A percentile compares a stretch with the other conserved stretches of the same genome.
Evolutionary conservation across 2,113 vertebrate genomes (phyloP).

Genomic region (Eretmochelys imbricata): DNA sequence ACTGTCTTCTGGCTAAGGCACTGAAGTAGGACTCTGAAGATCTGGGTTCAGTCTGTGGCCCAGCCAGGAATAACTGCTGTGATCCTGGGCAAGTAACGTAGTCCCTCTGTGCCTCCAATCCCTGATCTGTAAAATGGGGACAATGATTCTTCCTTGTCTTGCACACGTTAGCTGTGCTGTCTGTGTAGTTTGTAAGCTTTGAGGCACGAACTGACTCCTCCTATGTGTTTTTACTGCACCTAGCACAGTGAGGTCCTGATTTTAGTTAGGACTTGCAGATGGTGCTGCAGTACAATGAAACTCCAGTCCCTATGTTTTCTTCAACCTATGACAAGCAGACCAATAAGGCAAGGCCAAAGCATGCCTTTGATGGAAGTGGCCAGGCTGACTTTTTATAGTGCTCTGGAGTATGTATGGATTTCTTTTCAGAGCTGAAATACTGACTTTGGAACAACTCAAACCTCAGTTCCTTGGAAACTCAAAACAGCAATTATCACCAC

Average conservation of each 20-base stretch:
- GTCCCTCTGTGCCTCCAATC: background rate
- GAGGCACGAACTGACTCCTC: background rate
- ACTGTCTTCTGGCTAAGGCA: background rate
- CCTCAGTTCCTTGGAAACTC: background rate
- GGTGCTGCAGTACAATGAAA: background rate
- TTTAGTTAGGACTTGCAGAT: background rate
- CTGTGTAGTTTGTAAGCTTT: background rate
- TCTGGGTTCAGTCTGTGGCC: background rate
- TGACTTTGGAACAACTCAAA: background rate
- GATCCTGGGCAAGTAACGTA: background rate
- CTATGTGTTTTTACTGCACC: background rate
- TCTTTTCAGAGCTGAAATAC: background rate
- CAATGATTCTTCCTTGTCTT: background rate
- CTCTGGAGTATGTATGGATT: rapidly evolving
- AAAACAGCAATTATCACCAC: background rate
- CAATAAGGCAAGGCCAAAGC: background rate
- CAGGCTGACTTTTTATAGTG: background rate
- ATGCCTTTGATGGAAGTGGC: background rate
- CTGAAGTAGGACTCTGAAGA: background rate
- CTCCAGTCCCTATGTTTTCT: background rate
- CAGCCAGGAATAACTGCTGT: background rate
- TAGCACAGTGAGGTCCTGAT: background rate
- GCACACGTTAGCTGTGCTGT: background rate
- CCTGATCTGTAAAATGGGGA: background rate
- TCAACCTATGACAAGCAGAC: background rate